Evolutionary conservation across 2,888 invertebrate genomes (phyloP).

Genomic region (Pelosia muscerda): DNA sequence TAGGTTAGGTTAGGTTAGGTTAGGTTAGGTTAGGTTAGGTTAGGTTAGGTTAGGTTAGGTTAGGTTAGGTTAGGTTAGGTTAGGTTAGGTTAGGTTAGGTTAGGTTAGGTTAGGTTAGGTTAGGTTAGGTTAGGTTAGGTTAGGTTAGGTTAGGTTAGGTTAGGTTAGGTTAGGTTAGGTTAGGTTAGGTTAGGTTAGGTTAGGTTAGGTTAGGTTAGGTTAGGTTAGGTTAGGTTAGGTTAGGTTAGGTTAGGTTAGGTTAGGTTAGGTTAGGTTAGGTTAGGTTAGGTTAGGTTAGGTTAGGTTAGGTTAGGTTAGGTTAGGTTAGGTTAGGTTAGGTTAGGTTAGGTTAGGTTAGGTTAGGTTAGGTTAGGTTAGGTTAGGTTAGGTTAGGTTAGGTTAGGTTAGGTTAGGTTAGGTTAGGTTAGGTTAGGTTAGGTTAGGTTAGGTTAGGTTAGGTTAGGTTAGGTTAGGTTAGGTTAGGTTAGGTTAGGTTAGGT

Average conservation of each 20-base stretch:
- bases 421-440: conserved; percentile 12
- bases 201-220: conserved; percentile 13
- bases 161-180: conserved; percentile 13
- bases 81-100: conserved; percentile 13
- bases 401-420: not conserved
- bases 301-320: conserved; percentile 13
- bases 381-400: not conserved
- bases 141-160: conserved; percentile 13
- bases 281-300: conserved; percentile 13
- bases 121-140: conserved; percentile 13
- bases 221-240: conserved; percentile 13
- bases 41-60: conserved; percentile 13
- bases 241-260: conserved; percentile 13
- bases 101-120: conserved; percentile 13
- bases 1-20: conserved; percentile 13
- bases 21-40: conserved; percentile 13
- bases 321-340: conserved; percentile 13
- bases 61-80: conserved; percentile 13
- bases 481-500: conserved; percentile 13
- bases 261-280: conserved; percentile 13
- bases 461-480: conserved; percentile 13
- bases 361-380: conserved; percentile 15
- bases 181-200: conserved; percentile 13
- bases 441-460: conserved; percentile 13
- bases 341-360: conserved; percentile 13